phyloP scores from a whole-genome alignment of 2,113 vertebrate species.

The Aspidoscelis tigris region DNA sequence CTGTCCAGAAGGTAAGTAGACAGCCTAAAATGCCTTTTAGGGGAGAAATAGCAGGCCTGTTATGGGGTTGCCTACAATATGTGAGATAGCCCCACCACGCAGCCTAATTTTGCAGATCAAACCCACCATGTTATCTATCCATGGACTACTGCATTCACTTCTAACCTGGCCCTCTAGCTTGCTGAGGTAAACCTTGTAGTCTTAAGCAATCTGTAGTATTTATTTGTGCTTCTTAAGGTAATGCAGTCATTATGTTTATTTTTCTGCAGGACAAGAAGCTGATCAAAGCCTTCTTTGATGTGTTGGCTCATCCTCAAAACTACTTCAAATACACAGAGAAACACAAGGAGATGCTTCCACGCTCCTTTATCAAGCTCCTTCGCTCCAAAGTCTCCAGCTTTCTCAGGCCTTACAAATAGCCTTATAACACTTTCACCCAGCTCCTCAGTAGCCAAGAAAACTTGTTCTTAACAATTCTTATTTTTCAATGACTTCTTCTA shows the following conservation, averaged over 20 bases:
- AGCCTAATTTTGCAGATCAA: too few species aligned
- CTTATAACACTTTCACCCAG: slow-evolving; percentile 16
- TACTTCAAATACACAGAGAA: slow-evolving; percentile 99
- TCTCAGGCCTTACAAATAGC: slow-evolving; percentile 96
- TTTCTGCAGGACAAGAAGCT: slow-evolving; percentile 94
- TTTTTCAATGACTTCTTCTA: slow-evolving; percentile 72
- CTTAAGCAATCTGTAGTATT: background rate
- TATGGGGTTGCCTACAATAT: too few species aligned
- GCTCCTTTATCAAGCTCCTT: slow-evolving; percentile 97
- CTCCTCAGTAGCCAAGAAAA: slow-evolving; percentile 56
- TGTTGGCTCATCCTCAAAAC: slow-evolving; percentile 96
- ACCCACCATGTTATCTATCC: too few species aligned
- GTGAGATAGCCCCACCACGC: too few species aligned
- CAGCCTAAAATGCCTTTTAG: too few species aligned
- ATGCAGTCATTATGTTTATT: background rate
- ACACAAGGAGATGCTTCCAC: slow-evolving; percentile 97
- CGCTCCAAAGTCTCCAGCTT: slow-evolving; percentile 98
- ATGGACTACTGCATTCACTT: too few species aligned
- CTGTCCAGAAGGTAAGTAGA: too few species aligned
- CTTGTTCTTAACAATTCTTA: slow-evolving; percentile 58
- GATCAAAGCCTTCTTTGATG: slow-evolving; percentile 98
- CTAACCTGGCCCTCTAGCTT: background rate
- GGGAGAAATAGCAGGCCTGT: too few species aligned
- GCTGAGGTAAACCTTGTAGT: background rate
- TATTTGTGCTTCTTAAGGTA: background rate